phyloP scores from a whole-genome alignment of 2,797 vertebrate genomes.

The Falco berigora region DNA sequence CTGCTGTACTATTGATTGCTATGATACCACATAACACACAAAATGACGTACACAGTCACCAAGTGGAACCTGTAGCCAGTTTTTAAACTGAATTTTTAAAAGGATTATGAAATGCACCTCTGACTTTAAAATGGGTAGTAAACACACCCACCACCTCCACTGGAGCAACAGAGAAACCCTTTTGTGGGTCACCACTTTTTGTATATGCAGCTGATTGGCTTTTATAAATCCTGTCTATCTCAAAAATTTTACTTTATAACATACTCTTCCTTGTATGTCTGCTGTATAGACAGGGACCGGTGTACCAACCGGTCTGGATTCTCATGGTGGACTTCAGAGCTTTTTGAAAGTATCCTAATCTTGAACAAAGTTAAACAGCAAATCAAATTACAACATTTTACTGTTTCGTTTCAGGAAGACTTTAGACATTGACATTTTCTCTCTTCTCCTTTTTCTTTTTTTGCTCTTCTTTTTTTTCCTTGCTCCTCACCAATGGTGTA shows the following conservation, averaged over 20 bases:
- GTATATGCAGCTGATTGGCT: neutral
- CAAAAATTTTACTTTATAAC: neutral
- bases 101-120: neutral
- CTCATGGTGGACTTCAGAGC: neutral
- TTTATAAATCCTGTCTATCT: neutral
- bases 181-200: neutral
- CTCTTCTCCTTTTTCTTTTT: neutral
- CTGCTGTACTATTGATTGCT: slow-evolving; percentile 33
- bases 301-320: neutral
- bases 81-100: neutral
- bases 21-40: neutral
- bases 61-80: neutral
- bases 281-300: neutral
- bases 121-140: neutral
- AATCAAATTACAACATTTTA: neutral
- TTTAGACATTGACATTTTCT: neutral
- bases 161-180: neutral
- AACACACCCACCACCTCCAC: neutral
- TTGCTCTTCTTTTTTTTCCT: neutral
- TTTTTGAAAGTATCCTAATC: neutral
- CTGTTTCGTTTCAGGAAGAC: neutral
- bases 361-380: neutral
- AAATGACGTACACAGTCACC: neutral
- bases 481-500: neutral
- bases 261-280: neutral